Evolutionary conservation across 2,797 vertebrate genomes (phyloP).

Genomic region (Aythya fuligula): DNA sequence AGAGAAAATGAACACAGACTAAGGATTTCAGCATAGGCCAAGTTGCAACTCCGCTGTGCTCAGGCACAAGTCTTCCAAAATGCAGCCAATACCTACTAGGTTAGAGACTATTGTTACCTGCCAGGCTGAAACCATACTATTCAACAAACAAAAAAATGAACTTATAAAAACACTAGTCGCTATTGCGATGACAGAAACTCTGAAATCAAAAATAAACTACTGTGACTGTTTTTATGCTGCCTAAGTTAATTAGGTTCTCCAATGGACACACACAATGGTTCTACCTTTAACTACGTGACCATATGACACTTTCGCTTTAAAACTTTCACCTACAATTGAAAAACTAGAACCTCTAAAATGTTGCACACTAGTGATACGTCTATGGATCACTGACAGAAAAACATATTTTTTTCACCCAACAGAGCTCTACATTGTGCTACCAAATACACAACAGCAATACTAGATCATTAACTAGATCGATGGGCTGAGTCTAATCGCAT

Average conservation of each 20-base stretch:
- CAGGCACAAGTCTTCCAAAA: background rate
- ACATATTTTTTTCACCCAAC: background rate
- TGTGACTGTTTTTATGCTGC: accelerated
- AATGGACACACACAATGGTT: background rate
- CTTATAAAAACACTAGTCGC: background rate
- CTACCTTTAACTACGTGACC: background rate
- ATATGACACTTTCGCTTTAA: background rate
- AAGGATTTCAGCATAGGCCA: background rate
- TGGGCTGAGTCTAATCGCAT: background rate
- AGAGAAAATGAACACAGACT: conserved; percentile 8
- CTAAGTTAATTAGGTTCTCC: background rate
- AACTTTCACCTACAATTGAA: background rate
- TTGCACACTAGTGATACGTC: background rate
- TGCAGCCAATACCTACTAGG: background rate
- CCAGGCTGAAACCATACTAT: accelerated
- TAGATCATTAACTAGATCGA: background rate
- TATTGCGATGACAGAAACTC: background rate
- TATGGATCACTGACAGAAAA: background rate
- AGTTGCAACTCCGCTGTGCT: background rate
- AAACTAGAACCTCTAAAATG: background rate
- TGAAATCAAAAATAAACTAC: background rate
- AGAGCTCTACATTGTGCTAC: background rate
- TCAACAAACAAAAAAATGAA: background rate
- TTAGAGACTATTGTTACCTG: background rate
- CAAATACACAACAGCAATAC: background rate